These are phyloP conservation scores for Drosophila nasuta DNA, from an alignment of 1,140 invertebrate species.

Conservation along the genomic window DNA sequence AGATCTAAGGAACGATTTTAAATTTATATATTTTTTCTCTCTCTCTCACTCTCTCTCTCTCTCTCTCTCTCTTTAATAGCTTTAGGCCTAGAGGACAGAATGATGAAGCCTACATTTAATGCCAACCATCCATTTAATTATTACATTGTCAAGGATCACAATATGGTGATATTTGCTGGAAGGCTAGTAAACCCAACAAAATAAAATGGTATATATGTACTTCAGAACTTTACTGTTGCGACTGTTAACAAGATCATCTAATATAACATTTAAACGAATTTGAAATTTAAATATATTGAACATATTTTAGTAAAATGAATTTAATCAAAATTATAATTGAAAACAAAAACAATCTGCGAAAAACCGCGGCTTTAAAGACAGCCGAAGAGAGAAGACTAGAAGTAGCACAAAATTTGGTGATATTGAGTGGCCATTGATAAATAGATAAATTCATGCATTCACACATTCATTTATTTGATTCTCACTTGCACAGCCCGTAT, in stretches of 20 bases:
- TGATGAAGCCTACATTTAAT: conserved; percentile 32
- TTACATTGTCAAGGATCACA: conserved; percentile 35
- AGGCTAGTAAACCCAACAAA: conserved; percentile 10
- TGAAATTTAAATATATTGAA: too few relatives aligned
- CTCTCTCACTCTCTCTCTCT: conserved; percentile 7
- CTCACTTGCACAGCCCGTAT: conserved; percentile 49
- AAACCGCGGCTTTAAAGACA: too few relatives aligned
- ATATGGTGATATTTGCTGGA: conserved; percentile 50
- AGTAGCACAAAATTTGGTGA: too few relatives aligned
- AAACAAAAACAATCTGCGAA: too few relatives aligned
- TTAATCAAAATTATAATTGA: too few relatives aligned
- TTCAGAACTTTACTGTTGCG: not conserved
- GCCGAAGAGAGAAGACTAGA: too few relatives aligned
- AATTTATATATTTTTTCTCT: too few relatives aligned
- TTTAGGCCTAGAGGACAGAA: too few relatives aligned
- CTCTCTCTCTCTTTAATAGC: too few relatives aligned
- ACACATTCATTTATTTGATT: not conserved
- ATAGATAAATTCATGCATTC: conserved; percentile 26
- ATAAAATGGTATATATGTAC: not conserved
- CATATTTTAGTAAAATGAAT: too few relatives aligned
- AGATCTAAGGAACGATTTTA: too few relatives aligned
- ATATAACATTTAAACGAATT: not conserved
- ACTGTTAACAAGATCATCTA: not conserved
- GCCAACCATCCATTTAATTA: conserved; percentile 62
- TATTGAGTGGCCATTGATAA: conserved; percentile 29